Evolutionary conservation across 2,888 invertebrate species (phyloP), one percentile per base, ranked within the genome.

Genomic region (Mesodorylaimus sp.): DNA sequence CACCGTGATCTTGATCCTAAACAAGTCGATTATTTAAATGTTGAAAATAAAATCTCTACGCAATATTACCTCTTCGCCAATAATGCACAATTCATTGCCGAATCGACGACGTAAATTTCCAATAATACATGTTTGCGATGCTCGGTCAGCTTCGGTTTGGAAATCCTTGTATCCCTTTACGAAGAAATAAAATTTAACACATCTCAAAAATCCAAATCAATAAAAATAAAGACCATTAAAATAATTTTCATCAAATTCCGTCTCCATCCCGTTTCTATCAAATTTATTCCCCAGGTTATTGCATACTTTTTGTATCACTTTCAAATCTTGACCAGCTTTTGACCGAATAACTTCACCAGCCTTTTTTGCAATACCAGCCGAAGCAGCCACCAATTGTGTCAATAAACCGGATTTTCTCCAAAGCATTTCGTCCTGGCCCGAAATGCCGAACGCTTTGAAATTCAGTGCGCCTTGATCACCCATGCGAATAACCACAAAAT

Each of bases 111-210:
- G 73, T 2, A 97, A 73, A 1, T 89, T 88, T 25, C 83, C 80
- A 53, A 91, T 77, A 53, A 97, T 97, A 66, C 87, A 89, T 56
- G 77, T 76, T 69, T 97, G 93, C 0, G 89, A 91, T 27, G 84
- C 82, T 56, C 95, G 77, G 67, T 99, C 97, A 3, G 97, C 97
- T 73, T 91, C 89, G 2, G 97, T 97, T 75, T 97, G 95, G 41
- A 86, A 75, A 71, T 99, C 95, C 73, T 89, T 83, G 64, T 80
- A 79, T 23, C 83, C 87, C 79, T 82, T n/a, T n/a, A n/a, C n/a
- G n/a, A n/a, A n/a, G n/a, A n/a, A n/a, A n/a, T n/a, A 61, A 48
- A 65, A 62, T 57, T 60, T 53, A 68, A 51, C 41, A 16, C 21
- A 7, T 21, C 21, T 19, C 21, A 39, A 39, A 39, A 39, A 7